Conservation (phyloP, 2,797 vertebrate genomes). For the Xyrichtys novacula region DNA sequence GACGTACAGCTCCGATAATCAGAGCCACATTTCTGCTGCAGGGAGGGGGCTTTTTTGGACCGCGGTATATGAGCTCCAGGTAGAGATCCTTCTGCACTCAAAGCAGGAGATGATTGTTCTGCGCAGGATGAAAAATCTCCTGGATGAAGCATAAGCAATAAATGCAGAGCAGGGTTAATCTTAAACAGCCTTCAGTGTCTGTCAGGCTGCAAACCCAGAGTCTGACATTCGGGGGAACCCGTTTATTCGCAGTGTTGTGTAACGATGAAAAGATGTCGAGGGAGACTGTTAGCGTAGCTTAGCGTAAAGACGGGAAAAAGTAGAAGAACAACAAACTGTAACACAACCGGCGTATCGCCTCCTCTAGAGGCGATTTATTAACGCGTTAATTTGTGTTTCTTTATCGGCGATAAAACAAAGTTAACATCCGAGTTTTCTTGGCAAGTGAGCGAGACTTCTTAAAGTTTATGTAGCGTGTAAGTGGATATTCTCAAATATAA, state of each 20-base stretch:
- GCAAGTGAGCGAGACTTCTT: neutral
- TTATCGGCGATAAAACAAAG: neutral
- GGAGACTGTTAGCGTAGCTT: neutral
- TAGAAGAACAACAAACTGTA: neutral
- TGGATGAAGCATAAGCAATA: slow-evolving; percentile 18
- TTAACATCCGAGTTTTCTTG: neutral
- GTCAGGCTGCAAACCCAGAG: neutral
- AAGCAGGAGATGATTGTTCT: slow-evolving; percentile 29
- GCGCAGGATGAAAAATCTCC: slow-evolving; percentile 14
- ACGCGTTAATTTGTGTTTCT: neutral
- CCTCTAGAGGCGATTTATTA: neutral
- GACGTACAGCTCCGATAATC: slow-evolving; percentile 73
- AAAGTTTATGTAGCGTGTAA: no score
- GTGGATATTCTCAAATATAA: no score
- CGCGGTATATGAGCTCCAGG: slow-evolving; percentile 43
- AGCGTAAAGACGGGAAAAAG: slow-evolving; percentile 2
- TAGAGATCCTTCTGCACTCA: slow-evolving; percentile 64
- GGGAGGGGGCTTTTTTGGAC: slow-evolving; percentile 55
- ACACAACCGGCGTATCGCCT: neutral
- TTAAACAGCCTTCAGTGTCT: slow-evolving; percentile 14
- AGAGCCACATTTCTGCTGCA: slow-evolving; percentile 79
- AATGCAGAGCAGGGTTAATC: slow-evolving; percentile 24
- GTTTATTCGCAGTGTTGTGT: neutral
- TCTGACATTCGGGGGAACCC: neutral
- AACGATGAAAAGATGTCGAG: neutral